A percentile compares a stretch with the other conserved stretches of the same genome.
These are phyloP conservation scores for Ophion obscuratus DNA, from an alignment of 2,888 invertebrate species.

Conservation along the genomic window DNA sequence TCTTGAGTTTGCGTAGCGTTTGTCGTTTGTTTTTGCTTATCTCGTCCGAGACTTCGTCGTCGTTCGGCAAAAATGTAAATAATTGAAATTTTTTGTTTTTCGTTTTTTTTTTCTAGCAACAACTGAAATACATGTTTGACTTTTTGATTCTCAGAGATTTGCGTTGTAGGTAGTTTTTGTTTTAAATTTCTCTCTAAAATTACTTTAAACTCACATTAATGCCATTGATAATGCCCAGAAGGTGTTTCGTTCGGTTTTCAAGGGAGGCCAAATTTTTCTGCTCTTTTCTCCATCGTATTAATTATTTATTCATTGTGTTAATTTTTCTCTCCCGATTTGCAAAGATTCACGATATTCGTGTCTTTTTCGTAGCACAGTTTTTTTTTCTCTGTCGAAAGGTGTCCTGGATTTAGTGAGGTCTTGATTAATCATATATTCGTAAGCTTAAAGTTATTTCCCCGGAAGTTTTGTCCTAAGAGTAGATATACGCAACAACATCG, in stretches of 20 bases:
- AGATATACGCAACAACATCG: constrained; percentile 15
- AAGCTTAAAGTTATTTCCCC: background rate
- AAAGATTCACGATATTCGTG: background rate
- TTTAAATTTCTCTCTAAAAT: constrained; percentile 10
- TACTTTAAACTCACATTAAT: constrained; percentile 40
- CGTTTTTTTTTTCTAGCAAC: background rate
- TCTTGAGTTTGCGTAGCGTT: background rate
- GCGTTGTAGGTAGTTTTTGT: background rate
- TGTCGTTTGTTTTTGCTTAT: no score
- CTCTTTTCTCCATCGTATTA: background rate
- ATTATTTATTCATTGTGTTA: constrained; percentile 7
- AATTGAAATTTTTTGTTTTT: background rate
- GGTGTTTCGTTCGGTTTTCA: constrained; percentile 19
- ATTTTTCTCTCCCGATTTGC: background rate
- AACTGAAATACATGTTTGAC: no score
- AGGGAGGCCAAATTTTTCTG: constrained; percentile 5
- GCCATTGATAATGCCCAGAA: constrained; percentile 60
- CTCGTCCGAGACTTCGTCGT: background rate
- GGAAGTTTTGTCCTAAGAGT: constrained; percentile 7
- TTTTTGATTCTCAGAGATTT: constrained; percentile 13
- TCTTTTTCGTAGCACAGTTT: constrained; percentile 4
- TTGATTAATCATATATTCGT: no score
- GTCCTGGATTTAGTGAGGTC: no score
- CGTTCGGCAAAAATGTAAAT: constrained; percentile 21
- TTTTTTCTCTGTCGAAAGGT: background rate